Evolutionary conservation across 2,113 vertebrate genomes (phyloP), one percentile per base, ranked within the genome.

Genomic region (Turnix velox): DNA sequence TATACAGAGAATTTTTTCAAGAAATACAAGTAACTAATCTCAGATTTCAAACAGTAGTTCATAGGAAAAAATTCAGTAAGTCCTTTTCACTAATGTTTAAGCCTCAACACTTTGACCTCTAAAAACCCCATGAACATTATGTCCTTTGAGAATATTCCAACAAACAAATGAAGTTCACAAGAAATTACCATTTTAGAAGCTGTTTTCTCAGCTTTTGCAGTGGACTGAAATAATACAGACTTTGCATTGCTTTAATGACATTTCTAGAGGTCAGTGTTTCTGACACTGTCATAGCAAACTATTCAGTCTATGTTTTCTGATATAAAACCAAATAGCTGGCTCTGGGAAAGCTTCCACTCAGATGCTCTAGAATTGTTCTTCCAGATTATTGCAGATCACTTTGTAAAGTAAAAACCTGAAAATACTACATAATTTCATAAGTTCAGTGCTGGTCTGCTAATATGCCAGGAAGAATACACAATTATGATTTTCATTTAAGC

Each of bases 401-500:
- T 94, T 90, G 93, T 79, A 59, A 88, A 96, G 93, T 95, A 97
- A 98, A 97, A 92, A 96, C 93, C 43, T 88, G 96, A 96, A 97
- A 98, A 98, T 97, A 94, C 93, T 27, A 66, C 96, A 97, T 98
- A 97, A 98, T 98, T 98, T 98, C 97, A 94, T 93, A 96, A 94
- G 90, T 96, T 96, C 96, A 97, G 95, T 95, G 84, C 93, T 97
- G 98, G 97, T 97, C 97, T 97, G 96, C 96, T 97, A 97, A 97
- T 97, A 97, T 77, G 92, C 97, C 97, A 96, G 96, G 94, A 97
- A 98, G 98, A 98, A 98, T 98, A 96, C 97, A 97, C 96, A 98
- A 98, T 98, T 98, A 98, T 96, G 96, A 97, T 97, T 97, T 97
- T 94, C 97, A 96, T 97, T 97, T 96, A 97, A 96, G 97, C 97